Conservation (phyloP, 1,140 invertebrate genomes). For the Radopholus similis region DNA sequence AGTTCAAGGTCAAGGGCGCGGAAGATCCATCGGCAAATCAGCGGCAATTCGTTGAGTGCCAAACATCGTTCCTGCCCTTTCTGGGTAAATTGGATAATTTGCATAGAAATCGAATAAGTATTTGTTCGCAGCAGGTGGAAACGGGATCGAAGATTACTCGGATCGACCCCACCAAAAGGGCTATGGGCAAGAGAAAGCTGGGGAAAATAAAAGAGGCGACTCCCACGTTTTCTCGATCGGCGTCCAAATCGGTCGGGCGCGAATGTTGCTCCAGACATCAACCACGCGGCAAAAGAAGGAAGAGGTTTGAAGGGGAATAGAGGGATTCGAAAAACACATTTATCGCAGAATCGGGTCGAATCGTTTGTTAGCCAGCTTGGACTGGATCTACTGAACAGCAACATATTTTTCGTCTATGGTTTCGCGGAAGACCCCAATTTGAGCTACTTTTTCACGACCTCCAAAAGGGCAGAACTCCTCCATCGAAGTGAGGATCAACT, state of each 20-base stretch:
- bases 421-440: constrained; percentile 36
- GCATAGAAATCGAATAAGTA: neutral
- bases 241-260: constrained; percentile 21
- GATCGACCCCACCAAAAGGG: too few species aligned
- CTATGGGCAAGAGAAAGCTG: neutral
- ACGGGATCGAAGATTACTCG: too few species aligned
- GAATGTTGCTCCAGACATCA: constrained; percentile 30
- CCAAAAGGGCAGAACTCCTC: constrained; percentile 20
- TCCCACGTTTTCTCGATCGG: constrained; percentile 29
- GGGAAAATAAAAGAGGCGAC: neutral
- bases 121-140: too few species aligned
- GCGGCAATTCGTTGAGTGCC: constrained; percentile 26
- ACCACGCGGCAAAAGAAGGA: too few species aligned
- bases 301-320: too few species aligned
- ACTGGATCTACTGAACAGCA: neutral
- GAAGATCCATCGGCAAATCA: neutral
- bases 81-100: neutral
- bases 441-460: constrained; percentile 36
- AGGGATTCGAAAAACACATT: too few species aligned
- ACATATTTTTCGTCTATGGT: constrained; percentile 24
- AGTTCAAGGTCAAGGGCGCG: constrained; percentile 11
- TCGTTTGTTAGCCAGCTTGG: neutral
- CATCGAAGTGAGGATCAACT: constrained; percentile 34
- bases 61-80: constrained; percentile 15
- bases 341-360: too few species aligned